Base-by-base conservation (phyloP, 92 coral and sea anemone genomes). In the Muricea muricata region DNA sequence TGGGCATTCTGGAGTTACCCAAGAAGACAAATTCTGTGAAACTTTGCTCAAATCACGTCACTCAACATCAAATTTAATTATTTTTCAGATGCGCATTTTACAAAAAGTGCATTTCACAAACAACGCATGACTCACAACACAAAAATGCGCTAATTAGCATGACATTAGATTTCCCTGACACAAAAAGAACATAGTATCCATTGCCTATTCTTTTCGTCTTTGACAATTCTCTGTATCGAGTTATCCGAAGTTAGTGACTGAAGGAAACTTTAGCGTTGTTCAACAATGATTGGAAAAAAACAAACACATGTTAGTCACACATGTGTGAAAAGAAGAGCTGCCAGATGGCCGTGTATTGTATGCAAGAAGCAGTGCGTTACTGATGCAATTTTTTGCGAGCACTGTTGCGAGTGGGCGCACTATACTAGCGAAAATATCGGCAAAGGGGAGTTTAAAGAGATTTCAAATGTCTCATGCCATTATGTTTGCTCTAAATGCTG, bases 401-500 rank as follows among this genome's bases (percentile, higher is more conserved):
- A 52, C 18, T 52, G 58, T 52, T 52, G 58, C 23, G 58, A 52
- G 58, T 52, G 58, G 58, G 58, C 58, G 18, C 58, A 52, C 58
- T 52, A 52, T 52, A 21, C 23, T 52, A 7, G 58, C 14, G 58
- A 52, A 52, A 52, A 52, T 12, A 3, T 52, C 14, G 18, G 58
- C 58, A 21, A 13, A 52, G 58, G 23, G 3, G 58, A 52, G 23
- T 52, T 52, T n/a, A 52, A 52, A 21, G 58, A 52, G 58, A 7
- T 52, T 52, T 52, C 58, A n/a, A 52, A 52, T 12, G 6, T 52
- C 4, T 52, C 58, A n/a, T n/a, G n/a, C n/a, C n/a, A n/a, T n/a
- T 52, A 52, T 21, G 58, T 52, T 12, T 52, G 58, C 14, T 52
- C 58, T 3, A 52, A 21, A 52, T 52, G 58, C 14, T n/a, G 58